Evolutionary conservation across 2,113 vertebrate genomes (phyloP).

Genomic region (Vombatus ursinus): DNA sequence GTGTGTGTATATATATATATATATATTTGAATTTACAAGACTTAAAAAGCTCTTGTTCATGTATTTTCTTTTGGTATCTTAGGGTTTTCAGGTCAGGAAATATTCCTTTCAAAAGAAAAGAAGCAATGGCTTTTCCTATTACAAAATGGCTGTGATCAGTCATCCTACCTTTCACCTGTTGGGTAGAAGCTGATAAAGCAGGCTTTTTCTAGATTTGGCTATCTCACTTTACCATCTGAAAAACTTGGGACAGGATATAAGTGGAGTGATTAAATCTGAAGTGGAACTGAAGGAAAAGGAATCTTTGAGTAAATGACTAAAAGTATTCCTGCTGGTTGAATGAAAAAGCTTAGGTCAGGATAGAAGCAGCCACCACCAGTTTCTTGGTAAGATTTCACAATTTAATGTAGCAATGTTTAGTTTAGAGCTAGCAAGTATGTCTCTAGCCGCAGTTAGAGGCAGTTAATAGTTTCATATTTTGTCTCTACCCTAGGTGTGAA

Average conservation of each 20-base stretch:
- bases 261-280: constrained; percentile 61
- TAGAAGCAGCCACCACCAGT: constrained; percentile 30
- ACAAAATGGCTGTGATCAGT: constrained; percentile 31
- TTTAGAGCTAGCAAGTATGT: neutral
- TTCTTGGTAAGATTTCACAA: neutral
- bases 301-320: neutral
- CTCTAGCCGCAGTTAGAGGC: neutral
- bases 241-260: constrained; percentile 57
- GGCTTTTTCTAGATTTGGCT: constrained; percentile 43
- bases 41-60: neutral
- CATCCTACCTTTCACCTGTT: constrained; percentile 23
- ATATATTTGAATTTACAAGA: neutral
- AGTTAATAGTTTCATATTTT: neutral
- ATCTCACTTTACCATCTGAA: constrained; percentile 52
- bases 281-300: constrained; percentile 37
- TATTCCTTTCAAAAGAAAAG: constrained; percentile 32
- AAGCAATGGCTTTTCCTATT: constrained; percentile 59
- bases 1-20: no score
- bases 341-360: constrained; percentile 10
- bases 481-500: constrained; percentile 21
- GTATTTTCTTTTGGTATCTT: constrained; percentile 17
- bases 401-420: neutral
- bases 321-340: constrained; percentile 22
- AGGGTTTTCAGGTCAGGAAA: constrained; percentile 12
- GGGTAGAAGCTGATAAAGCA: constrained; percentile 53